Conservation (phyloP, 64 coral and sea anemone species). For the Trachythela sp. region DNA sequence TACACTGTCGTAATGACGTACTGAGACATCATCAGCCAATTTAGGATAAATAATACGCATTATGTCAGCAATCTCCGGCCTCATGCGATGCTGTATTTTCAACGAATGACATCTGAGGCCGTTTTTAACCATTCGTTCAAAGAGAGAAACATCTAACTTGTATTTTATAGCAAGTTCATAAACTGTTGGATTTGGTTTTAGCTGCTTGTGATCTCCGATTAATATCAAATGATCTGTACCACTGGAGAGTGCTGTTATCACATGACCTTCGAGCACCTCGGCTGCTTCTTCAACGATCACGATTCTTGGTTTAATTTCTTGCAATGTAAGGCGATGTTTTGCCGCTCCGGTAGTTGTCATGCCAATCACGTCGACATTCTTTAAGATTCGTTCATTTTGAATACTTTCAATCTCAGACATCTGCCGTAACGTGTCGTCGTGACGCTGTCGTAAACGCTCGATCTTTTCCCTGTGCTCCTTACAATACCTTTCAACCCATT, state of each 20-base stretch:
- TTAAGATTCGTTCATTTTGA: conserved; percentile 27
- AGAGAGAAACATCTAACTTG: conserved; percentile 30
- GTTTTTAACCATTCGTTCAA: conserved; percentile 51
- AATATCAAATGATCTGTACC: conserved; percentile 49
- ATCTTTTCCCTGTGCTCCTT: not conserved
- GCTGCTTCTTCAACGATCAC: conserved; percentile 48
- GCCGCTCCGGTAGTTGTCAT: conserved; percentile 57
- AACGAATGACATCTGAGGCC: conserved; percentile 35
- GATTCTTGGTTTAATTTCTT: conserved; percentile 47
- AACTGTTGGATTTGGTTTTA: conserved; percentile 53
- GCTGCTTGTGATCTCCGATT: conserved; percentile 55
- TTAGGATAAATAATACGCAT: conserved; percentile 66
- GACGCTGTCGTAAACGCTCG: not conserved
- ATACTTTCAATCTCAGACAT: not conserved
- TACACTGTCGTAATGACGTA: conserved; percentile 34
- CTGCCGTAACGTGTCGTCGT: not conserved
- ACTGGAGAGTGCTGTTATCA: conserved; percentile 37
- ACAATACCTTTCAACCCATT: not conserved
- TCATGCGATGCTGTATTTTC: conserved; percentile 54
- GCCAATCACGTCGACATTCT: not conserved
- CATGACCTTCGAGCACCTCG: conserved; percentile 55
- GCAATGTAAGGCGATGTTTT: conserved; percentile 31
- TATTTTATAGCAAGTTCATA: conserved; percentile 42
- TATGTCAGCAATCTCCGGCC: conserved; percentile 56
- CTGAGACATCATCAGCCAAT: conserved; percentile 41